Conservation (phyloP, 2,797 vertebrate genomes). For the Clarias pachynema region DNA sequence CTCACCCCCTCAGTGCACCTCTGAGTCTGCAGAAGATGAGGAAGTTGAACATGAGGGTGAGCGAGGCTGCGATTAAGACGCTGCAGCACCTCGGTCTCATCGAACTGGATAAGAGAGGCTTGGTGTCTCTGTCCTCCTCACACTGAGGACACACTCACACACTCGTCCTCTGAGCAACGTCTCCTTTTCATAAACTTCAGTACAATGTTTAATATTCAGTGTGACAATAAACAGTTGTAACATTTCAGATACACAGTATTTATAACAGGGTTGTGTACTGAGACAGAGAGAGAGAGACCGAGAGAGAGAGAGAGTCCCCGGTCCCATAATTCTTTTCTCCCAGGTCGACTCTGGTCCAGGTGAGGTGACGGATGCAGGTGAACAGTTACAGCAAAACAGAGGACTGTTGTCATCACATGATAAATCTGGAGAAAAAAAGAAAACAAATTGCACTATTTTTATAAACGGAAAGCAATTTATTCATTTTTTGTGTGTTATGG, state of each 20-base stretch:
- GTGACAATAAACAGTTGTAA: neutral
- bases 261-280: neutral
- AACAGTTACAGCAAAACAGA: neutral
- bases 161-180: no score
- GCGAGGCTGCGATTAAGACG: constrained; percentile 63
- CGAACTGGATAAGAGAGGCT: constrained; percentile 62
- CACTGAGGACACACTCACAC: constrained; percentile 24
- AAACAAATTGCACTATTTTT: neutral
- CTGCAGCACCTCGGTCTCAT: constrained; percentile 65
- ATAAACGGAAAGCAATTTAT: neutral
- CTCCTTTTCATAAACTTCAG: neutral
- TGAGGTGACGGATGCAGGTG: neutral
- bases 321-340: neutral
- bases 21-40: constrained; percentile 68
- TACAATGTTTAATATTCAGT: neutral
- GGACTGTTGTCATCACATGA: neutral
- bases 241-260: neutral
- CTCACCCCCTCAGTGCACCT: constrained; percentile 34
- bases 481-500: neutral
- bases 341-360: neutral
- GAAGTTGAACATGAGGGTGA: constrained; percentile 67
- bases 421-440: neutral
- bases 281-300: neutral
- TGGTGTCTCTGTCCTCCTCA: constrained; percentile 40
- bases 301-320: neutral